Percentiles rank a stretch among this genome's conserved stretches.
phyloP scores from a whole-genome alignment of 2,797 vertebrate species.

The Pangasius djambal region DNA sequence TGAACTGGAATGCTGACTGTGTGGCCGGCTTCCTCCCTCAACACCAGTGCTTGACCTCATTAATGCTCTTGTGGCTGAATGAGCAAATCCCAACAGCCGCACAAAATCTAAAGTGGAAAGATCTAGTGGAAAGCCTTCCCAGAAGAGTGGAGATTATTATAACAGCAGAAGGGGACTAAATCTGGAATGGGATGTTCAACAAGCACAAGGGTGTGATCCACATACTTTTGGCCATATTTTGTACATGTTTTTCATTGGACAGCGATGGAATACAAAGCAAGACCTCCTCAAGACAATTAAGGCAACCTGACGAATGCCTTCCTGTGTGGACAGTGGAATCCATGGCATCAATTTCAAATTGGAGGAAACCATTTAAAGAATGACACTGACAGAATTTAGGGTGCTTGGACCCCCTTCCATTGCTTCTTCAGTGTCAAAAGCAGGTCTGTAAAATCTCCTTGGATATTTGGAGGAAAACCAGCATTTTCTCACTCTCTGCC shows the following conservation, averaged over 20 bases:
- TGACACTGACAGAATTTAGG: not conserved
- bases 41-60: not conserved
- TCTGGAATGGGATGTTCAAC: not conserved
- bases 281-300: not conserved
- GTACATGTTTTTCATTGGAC: not conserved
- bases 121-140: not conserved
- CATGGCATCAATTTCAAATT: not conserved
- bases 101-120: too few relatives aligned
- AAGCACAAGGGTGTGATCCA: not conserved
- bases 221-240: not conserved
- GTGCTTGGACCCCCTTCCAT: slow-evolving; percentile 13
- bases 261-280: not conserved
- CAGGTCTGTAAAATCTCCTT: slow-evolving; percentile 57
- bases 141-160: not conserved
- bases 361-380: not conserved
- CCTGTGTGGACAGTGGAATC: not conserved
- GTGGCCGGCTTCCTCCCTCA: not conserved
- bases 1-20: not conserved
- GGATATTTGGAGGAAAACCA: slow-evolving; percentile 58
- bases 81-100: not conserved
- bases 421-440: slow-evolving; percentile 51
- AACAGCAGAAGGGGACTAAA: not conserved
- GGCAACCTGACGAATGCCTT: not conserved
- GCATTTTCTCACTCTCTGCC: slow-evolving; percentile 72
- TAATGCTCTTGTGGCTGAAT: not conserved